Conservation (phyloP, 1,140 invertebrate species). For the Psilanteris sp. region DNA sequence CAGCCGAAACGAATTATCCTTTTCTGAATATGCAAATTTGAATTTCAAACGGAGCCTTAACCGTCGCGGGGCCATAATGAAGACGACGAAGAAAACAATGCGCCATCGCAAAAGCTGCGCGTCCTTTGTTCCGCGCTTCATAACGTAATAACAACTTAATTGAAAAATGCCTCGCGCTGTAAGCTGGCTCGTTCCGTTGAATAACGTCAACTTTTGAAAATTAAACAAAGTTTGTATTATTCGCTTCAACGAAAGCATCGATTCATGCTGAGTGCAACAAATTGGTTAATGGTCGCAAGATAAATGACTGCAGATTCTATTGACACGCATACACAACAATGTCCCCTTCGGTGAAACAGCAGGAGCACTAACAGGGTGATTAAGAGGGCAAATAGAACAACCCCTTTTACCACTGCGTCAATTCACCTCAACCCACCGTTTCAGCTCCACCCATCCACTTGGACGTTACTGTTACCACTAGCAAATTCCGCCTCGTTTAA, state of each 20-base stretch:
- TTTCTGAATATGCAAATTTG: too few species aligned
- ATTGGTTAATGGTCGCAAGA: conserved; percentile 63
- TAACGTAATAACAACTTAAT: too few species aligned
- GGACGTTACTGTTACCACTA: conserved; percentile 59
- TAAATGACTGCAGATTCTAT: conserved; percentile 63
- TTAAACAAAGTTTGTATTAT: conserved; percentile 37
- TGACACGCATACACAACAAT: conserved; percentile 57
- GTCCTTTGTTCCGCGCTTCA: too few species aligned
- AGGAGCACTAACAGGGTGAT: conserved; percentile 71
- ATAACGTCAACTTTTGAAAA: not conserved
- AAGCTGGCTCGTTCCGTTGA: not conserved
- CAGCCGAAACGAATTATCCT: too few species aligned
- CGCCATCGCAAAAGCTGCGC: too few species aligned
- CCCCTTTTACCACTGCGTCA: conserved; percentile 66
- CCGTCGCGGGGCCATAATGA: too few species aligned
- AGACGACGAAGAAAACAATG: too few species aligned
- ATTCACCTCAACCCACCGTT: conserved; percentile 61
- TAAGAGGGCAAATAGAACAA: conserved; percentile 72
- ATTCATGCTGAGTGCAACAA: conserved; percentile 60
- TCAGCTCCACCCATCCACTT: conserved; percentile 56
- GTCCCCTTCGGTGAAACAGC: conserved; percentile 62
- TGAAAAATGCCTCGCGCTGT: too few species aligned
- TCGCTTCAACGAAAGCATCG: conserved; percentile 43
- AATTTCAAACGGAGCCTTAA: too few species aligned
- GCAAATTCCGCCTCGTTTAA: conserved; percentile 69